A percentile compares a stretch with the other conserved stretches of the same genome.
These are phyloP conservation scores for Baryphthengus martii DNA, from an alignment of 2,113 vertebrate genomes.

Conservation along the genomic window DNA sequence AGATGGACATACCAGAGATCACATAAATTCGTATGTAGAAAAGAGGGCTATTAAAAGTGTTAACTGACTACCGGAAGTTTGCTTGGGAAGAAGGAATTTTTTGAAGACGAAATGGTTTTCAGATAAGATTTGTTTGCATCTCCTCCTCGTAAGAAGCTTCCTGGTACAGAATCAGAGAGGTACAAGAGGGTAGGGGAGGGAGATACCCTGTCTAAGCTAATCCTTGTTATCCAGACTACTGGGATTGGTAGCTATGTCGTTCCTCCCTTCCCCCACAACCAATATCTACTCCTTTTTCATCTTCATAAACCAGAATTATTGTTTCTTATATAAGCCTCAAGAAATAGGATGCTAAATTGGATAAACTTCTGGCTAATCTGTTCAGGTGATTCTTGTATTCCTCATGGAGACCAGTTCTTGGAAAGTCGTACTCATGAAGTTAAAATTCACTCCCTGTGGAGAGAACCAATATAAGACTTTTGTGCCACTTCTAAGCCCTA, in stretches of 20 bases:
- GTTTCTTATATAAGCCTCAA: not conserved
- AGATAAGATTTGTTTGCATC: not conserved
- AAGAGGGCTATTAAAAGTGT: not conserved
- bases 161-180: not conserved
- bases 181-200: not conserved
- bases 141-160: not conserved
- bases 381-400: constrained; percentile 24
- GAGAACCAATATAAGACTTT: not conserved
- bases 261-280: not conserved
- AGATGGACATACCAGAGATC: not conserved
- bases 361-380: constrained; percentile 17
- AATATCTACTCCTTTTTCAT: not conserved
- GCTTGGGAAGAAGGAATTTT: not conserved
- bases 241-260: not conserved
- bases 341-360: constrained; percentile 17
- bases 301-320: constrained; percentile 31
- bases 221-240: not conserved
- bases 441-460: not conserved
- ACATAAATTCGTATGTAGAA: not conserved
- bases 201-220: not conserved
- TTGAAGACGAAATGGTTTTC: not conserved
- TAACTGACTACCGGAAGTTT: not conserved
- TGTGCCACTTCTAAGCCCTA: not conserved
- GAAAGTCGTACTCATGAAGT: not conserved
- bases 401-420: not conserved